Evolutionary conservation across 1,140 invertebrate genomes (phyloP).

Genomic region (Periplaneta americana): DNA sequence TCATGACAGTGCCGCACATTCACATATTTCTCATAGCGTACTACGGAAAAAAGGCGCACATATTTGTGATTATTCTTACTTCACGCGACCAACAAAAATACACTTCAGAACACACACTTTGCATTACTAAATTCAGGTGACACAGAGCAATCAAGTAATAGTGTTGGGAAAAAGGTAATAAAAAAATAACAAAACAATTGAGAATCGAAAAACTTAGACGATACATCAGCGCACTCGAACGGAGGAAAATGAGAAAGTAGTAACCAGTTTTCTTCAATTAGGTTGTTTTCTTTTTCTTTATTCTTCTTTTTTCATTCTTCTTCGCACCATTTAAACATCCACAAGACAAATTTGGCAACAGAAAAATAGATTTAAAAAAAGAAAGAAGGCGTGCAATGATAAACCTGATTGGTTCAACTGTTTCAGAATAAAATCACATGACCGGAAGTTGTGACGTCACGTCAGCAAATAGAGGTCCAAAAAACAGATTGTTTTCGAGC

Average conservation of each 20-base stretch:
- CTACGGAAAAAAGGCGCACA: background rate
- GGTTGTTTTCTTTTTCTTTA: background rate
- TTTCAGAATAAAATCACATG: background rate
- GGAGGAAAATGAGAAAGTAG: conserved; percentile 1
- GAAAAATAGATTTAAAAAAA: conserved; percentile 1
- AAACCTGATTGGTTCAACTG: conserved; percentile 1
- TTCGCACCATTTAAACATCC: conserved; percentile 9
- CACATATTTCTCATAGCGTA: background rate
- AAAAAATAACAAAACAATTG: conserved; percentile 2
- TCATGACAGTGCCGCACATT: conserved; percentile 8
- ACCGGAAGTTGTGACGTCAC: background rate
- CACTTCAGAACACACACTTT: background rate
- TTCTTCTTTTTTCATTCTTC: background rate
- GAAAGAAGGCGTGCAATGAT: background rate
- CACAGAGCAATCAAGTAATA: background rate
- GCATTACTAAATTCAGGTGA: background rate
- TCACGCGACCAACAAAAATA: background rate
- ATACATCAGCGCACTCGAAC: conserved; percentile 11
- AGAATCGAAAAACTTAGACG: background rate
- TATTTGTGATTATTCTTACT: background rate
- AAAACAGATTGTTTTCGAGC: background rate
- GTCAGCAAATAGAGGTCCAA: background rate
- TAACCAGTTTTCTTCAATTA: background rate
- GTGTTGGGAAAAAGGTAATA: background rate
- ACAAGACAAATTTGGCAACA: conserved; percentile 10